Evolutionary conservation across 2,888 invertebrate species (phyloP).

Genomic region (Endotricha flammealis): DNA sequence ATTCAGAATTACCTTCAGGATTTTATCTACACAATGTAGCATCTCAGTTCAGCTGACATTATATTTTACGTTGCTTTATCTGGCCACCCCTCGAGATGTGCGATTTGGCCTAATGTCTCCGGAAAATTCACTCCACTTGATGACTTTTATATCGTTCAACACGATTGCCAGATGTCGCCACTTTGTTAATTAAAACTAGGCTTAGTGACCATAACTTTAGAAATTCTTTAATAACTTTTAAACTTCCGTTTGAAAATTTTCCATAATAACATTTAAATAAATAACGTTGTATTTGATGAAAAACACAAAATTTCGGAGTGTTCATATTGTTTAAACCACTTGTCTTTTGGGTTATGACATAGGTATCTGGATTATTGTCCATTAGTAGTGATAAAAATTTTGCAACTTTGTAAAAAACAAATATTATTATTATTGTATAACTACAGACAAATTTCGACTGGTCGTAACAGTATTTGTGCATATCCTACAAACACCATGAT

Average conservation of each 20-base stretch:
- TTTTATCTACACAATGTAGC: slow-evolving; percentile 26
- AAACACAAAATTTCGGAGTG: background rate
- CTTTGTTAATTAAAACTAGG: slow-evolving; percentile 5
- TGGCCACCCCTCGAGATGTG: slow-evolving; percentile 36
- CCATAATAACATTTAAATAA: no score
- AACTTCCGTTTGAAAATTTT: no score
- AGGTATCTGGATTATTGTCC: no score
- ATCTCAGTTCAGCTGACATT: slow-evolving; percentile 29
- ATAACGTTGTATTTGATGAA: no score
- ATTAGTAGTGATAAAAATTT: no score
- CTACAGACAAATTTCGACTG: no score
- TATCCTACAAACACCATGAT: no score
- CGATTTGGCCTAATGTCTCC: slow-evolving; percentile 41
- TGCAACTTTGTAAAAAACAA: no score
- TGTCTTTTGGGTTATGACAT: no score
- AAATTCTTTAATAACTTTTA: slow-evolving; percentile 10
- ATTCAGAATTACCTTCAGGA: slow-evolving; percentile 4
- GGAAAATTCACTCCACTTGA: slow-evolving; percentile 28
- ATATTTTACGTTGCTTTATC: slow-evolving; percentile 43
- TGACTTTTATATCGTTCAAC: slow-evolving; percentile 10
- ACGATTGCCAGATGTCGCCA: slow-evolving; percentile 11
- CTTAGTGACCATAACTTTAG: background rate
- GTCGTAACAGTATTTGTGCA: no score
- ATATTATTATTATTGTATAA: no score
- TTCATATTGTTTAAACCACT: background rate